Conservation (phyloP, 2,113 vertebrate genomes). For the Eulemur macaco region DNA sequence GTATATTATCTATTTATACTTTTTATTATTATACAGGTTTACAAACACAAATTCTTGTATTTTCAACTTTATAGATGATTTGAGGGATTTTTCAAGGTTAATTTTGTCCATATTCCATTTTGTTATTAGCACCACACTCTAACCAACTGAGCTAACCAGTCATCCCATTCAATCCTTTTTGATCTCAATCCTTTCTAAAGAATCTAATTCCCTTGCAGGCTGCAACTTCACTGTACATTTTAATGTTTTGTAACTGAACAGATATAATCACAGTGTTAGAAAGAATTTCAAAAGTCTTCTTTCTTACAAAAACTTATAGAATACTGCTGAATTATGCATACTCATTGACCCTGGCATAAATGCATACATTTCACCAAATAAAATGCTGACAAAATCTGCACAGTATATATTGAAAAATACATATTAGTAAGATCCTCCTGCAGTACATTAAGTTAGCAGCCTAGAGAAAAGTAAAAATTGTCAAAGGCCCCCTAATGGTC, state of each 20-base stretch:
- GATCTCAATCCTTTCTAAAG: conserved; percentile 1
- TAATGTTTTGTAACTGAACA: conserved; percentile 21
- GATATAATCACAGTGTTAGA: neutral
- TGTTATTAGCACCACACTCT: neutral
- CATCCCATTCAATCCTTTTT: neutral
- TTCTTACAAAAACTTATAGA: conserved; percentile 35
- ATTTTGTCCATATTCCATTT: conserved; percentile 30
- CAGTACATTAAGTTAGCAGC: neutral
- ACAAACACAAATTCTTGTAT: neutral
- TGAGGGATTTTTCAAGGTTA: conserved; percentile 9
- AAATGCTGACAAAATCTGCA: neutral
- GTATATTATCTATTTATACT: neutral
- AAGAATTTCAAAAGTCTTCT: neutral
- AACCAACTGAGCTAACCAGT: too few relatives aligned
- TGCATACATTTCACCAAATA: conserved; percentile 1
- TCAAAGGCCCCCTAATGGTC: neutral
- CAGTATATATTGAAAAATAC: conserved; percentile 24
- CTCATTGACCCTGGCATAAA: neutral
- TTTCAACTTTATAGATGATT: conserved; percentile 21
- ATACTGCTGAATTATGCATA: conserved; percentile 12
- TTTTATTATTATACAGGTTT: conserved; percentile 1
- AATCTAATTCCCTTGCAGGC: neutral
- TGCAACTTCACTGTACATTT: conserved; percentile 12
- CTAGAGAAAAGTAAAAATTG: neutral
- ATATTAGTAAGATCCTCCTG: neutral